Base-by-base conservation (phyloP, 2,797 vertebrate species). In the Knipowitschia caucasica region DNA sequence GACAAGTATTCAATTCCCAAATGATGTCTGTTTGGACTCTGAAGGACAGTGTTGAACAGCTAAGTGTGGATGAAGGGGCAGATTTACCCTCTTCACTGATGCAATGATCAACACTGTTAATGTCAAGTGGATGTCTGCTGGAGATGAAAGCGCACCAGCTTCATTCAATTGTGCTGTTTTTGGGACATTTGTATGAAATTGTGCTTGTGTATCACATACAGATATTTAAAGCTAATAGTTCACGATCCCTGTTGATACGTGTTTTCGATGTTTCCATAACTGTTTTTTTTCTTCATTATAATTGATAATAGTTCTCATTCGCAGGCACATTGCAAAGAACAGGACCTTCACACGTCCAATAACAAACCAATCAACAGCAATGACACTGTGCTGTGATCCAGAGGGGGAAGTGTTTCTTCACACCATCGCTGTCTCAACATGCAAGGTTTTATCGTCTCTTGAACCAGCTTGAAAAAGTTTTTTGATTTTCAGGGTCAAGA, bases 91-190 rank as follows among this genome's bases (percentile, higher is more conserved):
- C 66, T 77, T 60, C 69, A 70, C 64, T 67, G 65, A 50, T 67
- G 56, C 43, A 4, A 65, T 57, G 62, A 72, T 72, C 72, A 62
- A 75, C 55, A 62, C 64, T 70, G 63, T 75, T 82, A 71, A 75
- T 75, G 75, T 71, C 73, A 73, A 83, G 76, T 78, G 70, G 74
- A 82, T 78, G 79, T 84, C 77, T 83, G 83, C 64, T 80, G 53
- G 51, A 43, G 69, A 80, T 79, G 69, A 82, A 81, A 78, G 65
- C 50, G 51, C 62, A 77, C 59, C 5, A 27, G 59, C 64, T 60
- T 73, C 69, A 73, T 71, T 71, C 58, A 67, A 53, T 29, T 18
- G 50, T 34, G 46, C 36, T 24, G 52, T 49, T 17, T 25, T 23
- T 69, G 50, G 51, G 25, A 27, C 9, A 57, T 30, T 62, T 26